Evolutionary conservation across 2,113 vertebrate genomes (phyloP).

Genomic region (Sceloporus tristichus): DNA sequence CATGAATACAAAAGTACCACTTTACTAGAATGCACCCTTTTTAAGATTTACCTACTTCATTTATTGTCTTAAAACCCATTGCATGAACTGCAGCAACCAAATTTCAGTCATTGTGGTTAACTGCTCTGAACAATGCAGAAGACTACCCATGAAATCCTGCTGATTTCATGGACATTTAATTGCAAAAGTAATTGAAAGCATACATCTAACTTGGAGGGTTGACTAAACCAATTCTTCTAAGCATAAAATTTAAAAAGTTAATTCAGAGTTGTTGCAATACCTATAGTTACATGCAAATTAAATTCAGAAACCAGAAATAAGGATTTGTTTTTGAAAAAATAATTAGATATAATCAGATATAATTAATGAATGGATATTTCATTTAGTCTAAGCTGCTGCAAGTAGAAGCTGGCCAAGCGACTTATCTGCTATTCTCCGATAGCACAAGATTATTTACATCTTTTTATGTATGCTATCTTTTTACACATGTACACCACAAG

Average conservation of each 20-base stretch:
- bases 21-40: constrained; percentile 9
- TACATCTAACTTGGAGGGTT: constrained; percentile 50
- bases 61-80: constrained; percentile 35
- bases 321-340: constrained; percentile 58
- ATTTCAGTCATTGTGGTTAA: constrained; percentile 34
- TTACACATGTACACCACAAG: constrained; percentile 36
- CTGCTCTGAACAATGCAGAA: constrained; percentile 18
- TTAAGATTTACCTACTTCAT: constrained; percentile 39
- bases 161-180: constrained; percentile 66
- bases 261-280: constrained; percentile 62
- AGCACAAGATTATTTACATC: constrained; percentile 49
- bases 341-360: constrained; percentile 46
- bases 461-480: constrained; percentile 47
- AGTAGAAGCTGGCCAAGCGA: constrained; percentile 33
- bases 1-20: constrained; percentile 3
- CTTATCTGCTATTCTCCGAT: constrained; percentile 39
- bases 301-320: constrained; percentile 49
- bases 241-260: constrained; percentile 63
- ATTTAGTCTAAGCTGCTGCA: constrained; percentile 23
- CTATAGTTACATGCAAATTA: constrained; percentile 58
- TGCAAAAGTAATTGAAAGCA: constrained; percentile 59
- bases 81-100: constrained; percentile 47
- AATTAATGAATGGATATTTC: constrained; percentile 47
- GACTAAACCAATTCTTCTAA: constrained; percentile 45
- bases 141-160: constrained; percentile 39